A percentile compares a stretch with the other conserved stretches of the same genome.
Conservation (phyloP, 2,888 invertebrate species). For the Cryptocephalus moraei region DNA sequence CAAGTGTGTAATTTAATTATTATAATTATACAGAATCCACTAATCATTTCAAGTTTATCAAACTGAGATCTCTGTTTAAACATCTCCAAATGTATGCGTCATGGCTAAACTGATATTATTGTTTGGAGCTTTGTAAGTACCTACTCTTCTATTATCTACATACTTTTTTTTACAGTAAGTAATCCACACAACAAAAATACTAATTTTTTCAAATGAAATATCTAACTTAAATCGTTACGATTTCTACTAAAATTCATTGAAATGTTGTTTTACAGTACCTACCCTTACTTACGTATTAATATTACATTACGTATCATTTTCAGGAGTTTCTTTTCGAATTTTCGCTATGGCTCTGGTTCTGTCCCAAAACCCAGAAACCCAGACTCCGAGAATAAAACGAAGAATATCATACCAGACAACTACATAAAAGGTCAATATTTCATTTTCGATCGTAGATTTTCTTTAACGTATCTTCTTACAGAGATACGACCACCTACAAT, state of each 20-base stretch:
- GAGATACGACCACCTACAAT: slow-evolving; percentile 69
- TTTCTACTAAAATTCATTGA: no score
- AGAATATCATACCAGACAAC: slow-evolving; percentile 23
- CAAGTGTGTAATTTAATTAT: no score
- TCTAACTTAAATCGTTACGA: no score
- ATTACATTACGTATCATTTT: no score
- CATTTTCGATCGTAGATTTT: neutral
- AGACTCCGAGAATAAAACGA: slow-evolving; percentile 21
- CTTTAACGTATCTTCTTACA: slow-evolving; percentile 25
- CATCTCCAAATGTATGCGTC: neutral
- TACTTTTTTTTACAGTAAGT: neutral
- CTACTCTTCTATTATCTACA: no score
- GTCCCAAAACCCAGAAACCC: slow-evolving; percentile 23
- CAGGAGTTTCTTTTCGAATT: neutral
- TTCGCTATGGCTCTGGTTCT: slow-evolving; percentile 3
- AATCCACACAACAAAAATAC: no score
- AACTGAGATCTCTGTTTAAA: neutral
- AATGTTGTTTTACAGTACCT: no score
- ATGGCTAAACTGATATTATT: neutral
- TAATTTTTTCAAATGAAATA: no score
- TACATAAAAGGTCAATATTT: slow-evolving; percentile 24
- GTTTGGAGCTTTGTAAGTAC: slow-evolving; percentile 1
- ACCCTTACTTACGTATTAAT: no score
- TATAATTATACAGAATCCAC: no score
- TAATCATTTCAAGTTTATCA: no score